These are phyloP conservation scores for Eucera pruinosa DNA, from an alignment of 2,888 invertebrate species.

Conservation along the genomic window DNA sequence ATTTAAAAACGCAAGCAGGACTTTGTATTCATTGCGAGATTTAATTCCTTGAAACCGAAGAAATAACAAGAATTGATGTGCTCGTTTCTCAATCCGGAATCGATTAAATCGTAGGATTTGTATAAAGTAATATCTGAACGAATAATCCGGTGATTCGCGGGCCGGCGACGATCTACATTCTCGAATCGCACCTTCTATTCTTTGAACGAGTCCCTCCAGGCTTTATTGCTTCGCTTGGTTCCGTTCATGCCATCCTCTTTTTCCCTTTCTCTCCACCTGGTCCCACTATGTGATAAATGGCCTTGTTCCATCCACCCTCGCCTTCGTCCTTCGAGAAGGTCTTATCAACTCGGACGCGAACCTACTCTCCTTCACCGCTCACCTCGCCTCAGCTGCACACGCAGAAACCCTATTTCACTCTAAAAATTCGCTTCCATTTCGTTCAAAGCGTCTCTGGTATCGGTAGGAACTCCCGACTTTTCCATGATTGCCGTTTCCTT, in stretches of 20 bases:
- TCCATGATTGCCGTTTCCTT: slow-evolving; percentile 6
- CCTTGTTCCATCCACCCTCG: slow-evolving; percentile 74
- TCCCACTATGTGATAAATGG: slow-evolving; percentile 80
- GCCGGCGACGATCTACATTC: slow-evolving; percentile 62
- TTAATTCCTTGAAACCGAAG: slow-evolving; percentile 16
- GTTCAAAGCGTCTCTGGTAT: slow-evolving; percentile 48
- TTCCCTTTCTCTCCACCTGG: slow-evolving; percentile 77
- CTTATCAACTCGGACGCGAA: slow-evolving; percentile 78
- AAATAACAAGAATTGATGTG: slow-evolving; percentile 26
- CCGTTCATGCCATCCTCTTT: slow-evolving; percentile 59
- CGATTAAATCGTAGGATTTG: slow-evolving; percentile 49
- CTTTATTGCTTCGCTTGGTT: slow-evolving; percentile 67
- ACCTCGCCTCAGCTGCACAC: slow-evolving; percentile 9
- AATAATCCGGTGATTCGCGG: slow-evolving; percentile 60
- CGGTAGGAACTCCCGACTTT: slow-evolving; percentile 33
- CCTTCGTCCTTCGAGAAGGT: slow-evolving; percentile 75
- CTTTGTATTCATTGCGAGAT: too few relatives aligned
- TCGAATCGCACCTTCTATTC: slow-evolving; percentile 56
- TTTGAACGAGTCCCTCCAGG: slow-evolving; percentile 63
- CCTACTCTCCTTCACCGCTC: slow-evolving; percentile 56
- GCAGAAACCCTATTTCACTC: slow-evolving; percentile 51
- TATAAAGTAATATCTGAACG: slow-evolving; percentile 58
- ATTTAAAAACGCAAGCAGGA: neutral
- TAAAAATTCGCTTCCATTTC: slow-evolving; percentile 62
- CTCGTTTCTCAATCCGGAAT: slow-evolving; percentile 32